Evolutionary conservation across 2,888 invertebrate genomes (phyloP), one percentile per base, ranked within the genome.

Genomic region (Nymphalis urticae): DNA sequence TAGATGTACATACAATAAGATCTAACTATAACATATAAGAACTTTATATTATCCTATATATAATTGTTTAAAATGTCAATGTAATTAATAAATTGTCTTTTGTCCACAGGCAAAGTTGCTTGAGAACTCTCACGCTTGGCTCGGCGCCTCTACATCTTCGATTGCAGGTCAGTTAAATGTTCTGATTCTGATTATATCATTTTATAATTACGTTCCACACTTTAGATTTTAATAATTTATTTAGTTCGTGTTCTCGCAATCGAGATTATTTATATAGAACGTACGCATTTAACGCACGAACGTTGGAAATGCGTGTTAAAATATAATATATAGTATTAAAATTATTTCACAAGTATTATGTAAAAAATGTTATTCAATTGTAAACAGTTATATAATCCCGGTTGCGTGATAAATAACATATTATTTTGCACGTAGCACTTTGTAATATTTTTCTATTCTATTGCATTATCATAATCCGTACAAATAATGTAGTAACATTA

Each of bases 61-160:
- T 13, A 2, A 47, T 16, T 17, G n/a, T 60, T 4, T 48, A 10
- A 36, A 50, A 32, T 32, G 27, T 6, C 32, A 51, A n/a, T 19
- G 48, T 24, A 61, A 24, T 63, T 60, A 48, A 48, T 6, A 62
- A 70, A 51, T 51, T 21, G 5, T 60, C 10, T 63, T 36, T 60
- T 89, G 81, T 88, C 78, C 76, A 75, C 95, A 97, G 97, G 97
- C 97, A 82, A 97, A 97, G 93, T 95, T 97, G 93, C 94, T 97
- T 93, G 97, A 98, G 90, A 97, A 96, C 79, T 97, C 97, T 76
- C 97, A 97, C 88, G 96, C 97, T 85, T 97, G 97, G 97, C 95
- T 97, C 91, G 97, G 97, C 78, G 96, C 97, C 80, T 96, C 97
- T 76, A 97, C 97, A 72, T 97, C 97, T 72, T 96, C 97, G 82